A percentile compares a stretch with the other conserved stretches of the same genome.
phyloP scores from a whole-genome alignment of 2,113 vertebrate genomes.

The Chionomys nivalis region DNA sequence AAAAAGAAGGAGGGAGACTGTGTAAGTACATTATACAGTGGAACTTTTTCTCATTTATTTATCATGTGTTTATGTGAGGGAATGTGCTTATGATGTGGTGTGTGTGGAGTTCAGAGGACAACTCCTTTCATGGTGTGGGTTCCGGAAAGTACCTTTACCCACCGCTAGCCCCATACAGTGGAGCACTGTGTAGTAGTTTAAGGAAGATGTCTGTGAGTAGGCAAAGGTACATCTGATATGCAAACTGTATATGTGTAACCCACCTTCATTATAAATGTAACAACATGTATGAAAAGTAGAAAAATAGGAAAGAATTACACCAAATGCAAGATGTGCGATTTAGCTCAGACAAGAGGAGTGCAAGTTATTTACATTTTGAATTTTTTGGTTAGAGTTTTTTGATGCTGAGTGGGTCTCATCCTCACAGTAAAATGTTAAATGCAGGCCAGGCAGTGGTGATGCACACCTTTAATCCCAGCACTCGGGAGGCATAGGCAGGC shows the following conservation, averaged over 20 bases:
- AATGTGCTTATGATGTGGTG: too few relatives aligned
- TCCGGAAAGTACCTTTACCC: neutral
- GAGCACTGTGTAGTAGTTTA: neutral
- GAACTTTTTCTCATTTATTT: too few relatives aligned
- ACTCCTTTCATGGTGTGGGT: neutral
- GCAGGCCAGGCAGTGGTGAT: neutral
- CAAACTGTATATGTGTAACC: neutral
- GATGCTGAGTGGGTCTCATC: neutral
- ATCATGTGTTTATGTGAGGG: neutral
- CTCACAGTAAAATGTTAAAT: constrained; percentile 33
- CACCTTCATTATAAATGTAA: neutral
- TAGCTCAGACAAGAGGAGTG: neutral
- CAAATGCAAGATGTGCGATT: neutral
- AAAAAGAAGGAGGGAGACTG: neutral
- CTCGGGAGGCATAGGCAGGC: too few relatives aligned
- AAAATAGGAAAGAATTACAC: neutral
- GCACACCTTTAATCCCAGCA: too few relatives aligned
- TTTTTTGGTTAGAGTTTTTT: constrained; percentile 35
- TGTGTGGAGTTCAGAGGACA: neutral
- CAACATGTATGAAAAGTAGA: constrained; percentile 15
- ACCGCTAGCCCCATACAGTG: neutral
- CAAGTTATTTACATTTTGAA: neutral
- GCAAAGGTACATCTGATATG: neutral
- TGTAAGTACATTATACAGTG: neutral
- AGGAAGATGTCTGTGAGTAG: neutral